Evolutionary conservation across 2,888 invertebrate genomes (phyloP).

Genomic region (Eristalinus sepulchralis): DNA sequence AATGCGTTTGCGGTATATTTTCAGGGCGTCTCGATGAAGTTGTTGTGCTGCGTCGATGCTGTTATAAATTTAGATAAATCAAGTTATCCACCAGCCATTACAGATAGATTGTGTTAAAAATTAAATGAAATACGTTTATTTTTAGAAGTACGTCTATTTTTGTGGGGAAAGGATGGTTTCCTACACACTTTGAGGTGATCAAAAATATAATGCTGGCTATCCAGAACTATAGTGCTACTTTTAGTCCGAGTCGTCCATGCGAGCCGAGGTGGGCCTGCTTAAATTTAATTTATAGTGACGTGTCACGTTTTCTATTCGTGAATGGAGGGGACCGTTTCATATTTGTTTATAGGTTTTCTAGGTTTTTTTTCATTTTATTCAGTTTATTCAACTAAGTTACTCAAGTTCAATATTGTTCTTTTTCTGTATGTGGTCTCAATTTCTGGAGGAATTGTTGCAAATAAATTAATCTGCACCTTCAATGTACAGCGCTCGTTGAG

Average conservation of each 20-base stretch:
- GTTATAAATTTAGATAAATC: constrained; percentile 29
- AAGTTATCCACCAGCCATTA: constrained; percentile 17
- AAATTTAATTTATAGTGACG: neutral
- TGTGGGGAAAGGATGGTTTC: neutral
- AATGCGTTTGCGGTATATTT: neutral
- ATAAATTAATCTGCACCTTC: too few relatives aligned
- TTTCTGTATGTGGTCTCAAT: neutral
- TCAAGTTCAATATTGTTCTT: neutral
- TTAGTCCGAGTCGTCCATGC: neutral
- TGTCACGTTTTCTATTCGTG: neutral
- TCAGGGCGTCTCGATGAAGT: neutral
- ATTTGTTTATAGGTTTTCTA: neutral
- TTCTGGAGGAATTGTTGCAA: too few relatives aligned
- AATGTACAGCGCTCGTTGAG: too few relatives aligned
- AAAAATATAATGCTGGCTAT: constrained; percentile 5
- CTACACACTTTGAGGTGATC: neutral
- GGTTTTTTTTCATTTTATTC: neutral
- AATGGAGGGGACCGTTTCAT: neutral
- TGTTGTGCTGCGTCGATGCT: neutral
- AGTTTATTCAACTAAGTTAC: neutral
- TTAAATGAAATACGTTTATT: constrained; percentile 34
- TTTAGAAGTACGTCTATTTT: constrained; percentile 24
- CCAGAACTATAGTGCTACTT: neutral
- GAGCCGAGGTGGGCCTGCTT: neutral
- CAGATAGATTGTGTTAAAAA: constrained; percentile 22